Base-by-base conservation (phyloP, 92 coral and sea anemone genomes). In the Epizoanthus ramosus region DNA sequence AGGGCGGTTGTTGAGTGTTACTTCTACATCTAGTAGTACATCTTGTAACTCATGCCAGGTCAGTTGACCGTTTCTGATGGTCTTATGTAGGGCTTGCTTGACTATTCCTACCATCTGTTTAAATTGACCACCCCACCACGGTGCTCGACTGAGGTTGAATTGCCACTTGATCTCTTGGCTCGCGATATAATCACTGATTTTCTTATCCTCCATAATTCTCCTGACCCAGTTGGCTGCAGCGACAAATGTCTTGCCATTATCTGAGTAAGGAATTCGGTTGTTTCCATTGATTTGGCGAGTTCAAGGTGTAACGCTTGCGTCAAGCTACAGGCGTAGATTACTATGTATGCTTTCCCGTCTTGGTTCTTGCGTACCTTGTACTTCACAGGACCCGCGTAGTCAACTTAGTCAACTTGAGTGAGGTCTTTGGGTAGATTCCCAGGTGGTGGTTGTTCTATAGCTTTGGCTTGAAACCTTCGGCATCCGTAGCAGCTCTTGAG, bases 401-500 rank as follows among this genome's bases (percentile, higher is more conserved):
- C 73, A 2, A 37, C 54, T 33, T 52, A n/a, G n/a, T n/a, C n/a
- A n/a, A n/a, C 74, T 17, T 70, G 43, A 37, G 74, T 69, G 10
- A 57, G 17, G 74, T 69, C 74, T 54, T 14, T 23, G 17, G 54
- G 74, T 69, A 43, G 21, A 22, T 69, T 69, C 41, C 57, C 56
- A 8, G 54, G n/a, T 39, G 74, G 74, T 69, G 41, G 54, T 17
- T 69, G 54, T 37, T 52, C 22, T 14, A 43, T 17, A 57, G 56
- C n/a, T 37, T 10, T 22, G 47, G 75, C 22, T 2, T 54, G 43
- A 54, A 14, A 69, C 74, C 56, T 37, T 12, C 45, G 18, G n/a
- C 74, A 63, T 22, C 69, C 75, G 56, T 70, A 70, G 21, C 75
- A 70, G 47, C 47, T 70, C 75, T 70, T 54, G 43, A 37, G 56